phyloP scores from a whole-genome alignment of 2,888 invertebrate species.

The Orchesella flavescens region DNA sequence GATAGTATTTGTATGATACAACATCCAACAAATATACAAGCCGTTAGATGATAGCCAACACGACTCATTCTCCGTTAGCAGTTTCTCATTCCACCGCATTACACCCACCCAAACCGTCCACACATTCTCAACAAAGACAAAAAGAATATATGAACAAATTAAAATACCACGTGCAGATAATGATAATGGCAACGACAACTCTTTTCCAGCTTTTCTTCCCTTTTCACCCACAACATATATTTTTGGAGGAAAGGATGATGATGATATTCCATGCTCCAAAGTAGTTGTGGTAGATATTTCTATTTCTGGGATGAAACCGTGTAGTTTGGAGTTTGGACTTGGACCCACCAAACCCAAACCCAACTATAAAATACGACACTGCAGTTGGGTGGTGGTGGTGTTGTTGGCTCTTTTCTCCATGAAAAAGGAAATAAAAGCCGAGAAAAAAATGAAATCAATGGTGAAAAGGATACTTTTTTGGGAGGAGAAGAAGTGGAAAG shows the following conservation, averaged over 20 bases:
- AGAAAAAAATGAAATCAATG: neutral
- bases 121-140: constrained; percentile 53
- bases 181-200: constrained; percentile 65
- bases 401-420: too few relatives aligned
- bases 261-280: neutral
- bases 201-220: constrained; percentile 34
- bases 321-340: too few relatives aligned
- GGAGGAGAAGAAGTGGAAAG: neutral
- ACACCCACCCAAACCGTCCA: constrained; percentile 7
- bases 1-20: neutral
- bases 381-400: too few relatives aligned
- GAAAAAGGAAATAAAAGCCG: too few relatives aligned
- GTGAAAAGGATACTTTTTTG: neutral
- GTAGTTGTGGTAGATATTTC: too few relatives aligned
- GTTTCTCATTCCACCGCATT: constrained; percentile 42
- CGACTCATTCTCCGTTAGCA: neutral
- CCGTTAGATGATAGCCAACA: neutral
- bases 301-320: too few relatives aligned
- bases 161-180: constrained; percentile 71
- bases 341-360: too few relatives aligned
- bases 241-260: neutral
- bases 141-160: constrained; percentile 67
- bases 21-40: neutral
- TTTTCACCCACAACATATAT: constrained; percentile 12
- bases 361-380: too few relatives aligned